Base-by-base conservation (phyloP, 2,888 invertebrate species). In the Macaria notata region DNA sequence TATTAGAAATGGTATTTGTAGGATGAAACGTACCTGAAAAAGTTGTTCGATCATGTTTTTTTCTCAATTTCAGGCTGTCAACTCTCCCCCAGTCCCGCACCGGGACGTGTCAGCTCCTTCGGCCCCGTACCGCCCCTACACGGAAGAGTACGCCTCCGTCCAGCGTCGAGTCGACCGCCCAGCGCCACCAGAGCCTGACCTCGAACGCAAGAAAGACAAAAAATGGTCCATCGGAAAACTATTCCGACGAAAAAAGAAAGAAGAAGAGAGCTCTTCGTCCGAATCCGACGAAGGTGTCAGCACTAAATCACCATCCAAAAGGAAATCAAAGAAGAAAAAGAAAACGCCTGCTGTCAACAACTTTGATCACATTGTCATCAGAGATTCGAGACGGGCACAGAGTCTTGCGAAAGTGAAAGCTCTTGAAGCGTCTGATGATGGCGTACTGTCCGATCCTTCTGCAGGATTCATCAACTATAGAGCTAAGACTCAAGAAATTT, bases 181-280 rank as follows among this genome's bases (percentile, higher is more conserved):
- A 9, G 65, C 71, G 42, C 83, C 77, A 61, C 73, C 81, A 47
- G 86, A 87, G 68, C 69, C 73, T 8, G 88, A 88, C 43, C 66
- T 71, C n/a, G 89, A 89, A 78, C 83, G 88, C 70, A 92, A 92
- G 64, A 93, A 93, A 72, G 94, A 94, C 70, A 95, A 94, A 69
- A 96, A 96, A 82, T 97, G 96, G 96, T 95, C 95, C 6, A 93
- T 97, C 45, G 96, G 96, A 5, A 95, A 95, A 70, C 92, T 97
- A 3, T 95, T 97, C 76, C 92, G 95, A 63, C 93, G 95, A 76
- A 95, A 95, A 83, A 96, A 95, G 81, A 94, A 94, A 65, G 93
- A 94, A 60, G 92, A 93, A 46, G 94, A 93, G 65, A 92, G 90
- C 47, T 90, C 92, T 54, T 93, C 93, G 54, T 92, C 93, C 9